Conservation (phyloP, 2,113 vertebrate species). For the Bubo blakistoni region DNA sequence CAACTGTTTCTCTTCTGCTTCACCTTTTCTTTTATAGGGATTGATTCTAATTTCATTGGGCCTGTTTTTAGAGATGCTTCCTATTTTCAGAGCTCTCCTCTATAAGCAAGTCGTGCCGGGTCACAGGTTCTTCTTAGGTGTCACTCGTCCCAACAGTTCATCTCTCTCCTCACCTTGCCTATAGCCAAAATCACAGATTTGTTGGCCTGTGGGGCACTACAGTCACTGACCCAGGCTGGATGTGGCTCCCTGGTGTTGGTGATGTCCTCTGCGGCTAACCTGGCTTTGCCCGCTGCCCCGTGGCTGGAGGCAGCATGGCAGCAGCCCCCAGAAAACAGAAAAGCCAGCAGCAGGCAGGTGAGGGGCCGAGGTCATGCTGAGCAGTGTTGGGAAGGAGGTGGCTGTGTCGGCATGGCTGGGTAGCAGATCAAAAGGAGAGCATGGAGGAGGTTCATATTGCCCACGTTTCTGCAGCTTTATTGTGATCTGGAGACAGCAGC, state of each 20-base stretch:
- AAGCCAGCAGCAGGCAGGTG: background rate
- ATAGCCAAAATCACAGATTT: background rate
- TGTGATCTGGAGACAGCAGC: background rate
- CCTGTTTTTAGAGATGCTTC: background rate
- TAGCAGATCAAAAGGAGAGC: background rate
- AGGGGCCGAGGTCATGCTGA: accelerated
- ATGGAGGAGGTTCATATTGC: background rate
- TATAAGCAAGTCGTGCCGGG: background rate
- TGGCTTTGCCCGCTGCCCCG: accelerated
- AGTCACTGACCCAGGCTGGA: background rate
- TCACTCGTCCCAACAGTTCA: too few relatives aligned
- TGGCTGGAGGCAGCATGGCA: background rate
- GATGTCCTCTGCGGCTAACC: background rate
- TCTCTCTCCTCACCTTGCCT: background rate
- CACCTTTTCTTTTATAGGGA: background rate
- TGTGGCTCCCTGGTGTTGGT: too few relatives aligned
- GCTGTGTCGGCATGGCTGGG: background rate
- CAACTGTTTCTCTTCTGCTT: background rate
- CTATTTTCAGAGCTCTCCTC: background rate
- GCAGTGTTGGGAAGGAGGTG: background rate
- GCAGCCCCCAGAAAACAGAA: background rate
- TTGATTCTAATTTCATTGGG: background rate
- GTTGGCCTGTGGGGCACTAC: background rate
- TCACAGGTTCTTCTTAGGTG: background rate
- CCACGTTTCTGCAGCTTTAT: background rate